Base-by-base conservation (phyloP, 2,113 vertebrate species). In the Pithys albifrons region DNA sequence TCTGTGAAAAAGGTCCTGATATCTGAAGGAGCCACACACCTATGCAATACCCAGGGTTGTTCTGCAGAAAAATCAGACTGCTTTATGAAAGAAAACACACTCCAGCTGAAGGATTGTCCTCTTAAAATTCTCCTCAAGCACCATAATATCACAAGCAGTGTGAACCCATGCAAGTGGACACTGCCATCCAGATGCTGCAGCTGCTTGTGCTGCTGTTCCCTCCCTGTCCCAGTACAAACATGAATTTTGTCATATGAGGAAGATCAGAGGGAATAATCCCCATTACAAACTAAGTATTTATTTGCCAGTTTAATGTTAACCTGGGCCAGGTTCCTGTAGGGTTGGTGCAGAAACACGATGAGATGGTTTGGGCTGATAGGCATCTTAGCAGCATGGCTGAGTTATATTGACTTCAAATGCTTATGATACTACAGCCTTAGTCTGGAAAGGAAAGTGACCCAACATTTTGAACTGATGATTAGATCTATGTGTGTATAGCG, bases 351-450 rank as follows among this genome's bases (percentile, higher is more conserved):
- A 65, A 80, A 14, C 7, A 64, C 55, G 55, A 51, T 3, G 2
- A 85, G 39, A 6, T 1, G 1, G 3, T 1, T 23, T 4, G 31
- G 43, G 8, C 57, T 72, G 5, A 6, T 61, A 65, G 57, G 33
- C 49, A 65, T 48, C 16, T 39, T 58, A 84, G 46, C 22, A 95
- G 28, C 28, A 14, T 23, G 46, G 22, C n/a, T 67, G 43, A 71
- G 24, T 43, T 88, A 14, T 2, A 48, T 27, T 61, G 45, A 55
- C 29, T 74, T 76, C 33, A 79, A 71, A 71, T 39, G 25, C 3
- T 64, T 14, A 7, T 7, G 5, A n/a, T 35, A 29, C 12, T 52
- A 39, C 25, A 79, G 39, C 19, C 27, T 74, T 29, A 33, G 18
- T 43, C 24, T 58, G 81, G 48, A 77, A 70, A 65, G 31, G 2